These are phyloP conservation scores for Phragmatobia fuliginosa DNA, from an alignment of 2,888 invertebrate species.

Conservation along the genomic window DNA sequence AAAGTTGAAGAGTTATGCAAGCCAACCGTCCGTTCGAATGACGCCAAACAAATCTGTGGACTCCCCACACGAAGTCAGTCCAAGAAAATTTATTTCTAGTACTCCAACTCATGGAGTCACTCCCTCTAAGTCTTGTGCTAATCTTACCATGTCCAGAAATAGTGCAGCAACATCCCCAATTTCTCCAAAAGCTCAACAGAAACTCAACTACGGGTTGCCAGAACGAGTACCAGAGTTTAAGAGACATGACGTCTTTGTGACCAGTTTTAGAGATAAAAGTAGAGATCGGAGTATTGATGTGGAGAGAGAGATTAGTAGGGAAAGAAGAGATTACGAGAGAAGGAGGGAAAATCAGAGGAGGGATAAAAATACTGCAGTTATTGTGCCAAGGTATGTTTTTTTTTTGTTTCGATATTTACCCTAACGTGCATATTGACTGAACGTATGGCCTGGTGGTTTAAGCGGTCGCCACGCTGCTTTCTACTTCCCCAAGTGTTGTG, in stretches of 20 bases:
- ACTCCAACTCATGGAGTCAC: constrained; percentile 78
- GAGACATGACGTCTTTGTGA: constrained; percentile 77
- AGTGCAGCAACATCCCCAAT: constrained; percentile 71
- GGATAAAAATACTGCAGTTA: constrained; percentile 82
- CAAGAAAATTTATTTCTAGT: constrained; percentile 68
- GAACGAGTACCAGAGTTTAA: constrained; percentile 60
- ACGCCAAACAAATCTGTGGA: constrained; percentile 69
- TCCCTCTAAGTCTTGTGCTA: constrained; percentile 84
- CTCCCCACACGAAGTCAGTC: constrained; percentile 33
- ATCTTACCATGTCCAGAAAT: constrained; percentile 60
- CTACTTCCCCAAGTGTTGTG: too few species aligned
- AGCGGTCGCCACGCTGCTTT: too few species aligned
- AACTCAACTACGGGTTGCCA: constrained; percentile 82
- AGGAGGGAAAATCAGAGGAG: constrained; percentile 58
- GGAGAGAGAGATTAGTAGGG: constrained; percentile 71
- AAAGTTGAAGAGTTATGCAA: constrained; percentile 84
- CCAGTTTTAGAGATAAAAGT: constrained; percentile 75
- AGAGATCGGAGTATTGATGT: constrained; percentile 63
- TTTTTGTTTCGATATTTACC: too few species aligned
- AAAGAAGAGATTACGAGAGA: constrained; percentile 70
- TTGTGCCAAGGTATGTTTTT: constrained; percentile 77
- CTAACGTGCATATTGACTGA: too few species aligned
- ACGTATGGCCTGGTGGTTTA: too few species aligned
- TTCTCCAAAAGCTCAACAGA: constrained; percentile 86
- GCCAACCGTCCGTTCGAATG: constrained; percentile 83